Evolutionary conservation across 2,888 invertebrate genomes (phyloP), one percentile per base, ranked within the genome.

Genomic region (Anthoptus insignis): DNA sequence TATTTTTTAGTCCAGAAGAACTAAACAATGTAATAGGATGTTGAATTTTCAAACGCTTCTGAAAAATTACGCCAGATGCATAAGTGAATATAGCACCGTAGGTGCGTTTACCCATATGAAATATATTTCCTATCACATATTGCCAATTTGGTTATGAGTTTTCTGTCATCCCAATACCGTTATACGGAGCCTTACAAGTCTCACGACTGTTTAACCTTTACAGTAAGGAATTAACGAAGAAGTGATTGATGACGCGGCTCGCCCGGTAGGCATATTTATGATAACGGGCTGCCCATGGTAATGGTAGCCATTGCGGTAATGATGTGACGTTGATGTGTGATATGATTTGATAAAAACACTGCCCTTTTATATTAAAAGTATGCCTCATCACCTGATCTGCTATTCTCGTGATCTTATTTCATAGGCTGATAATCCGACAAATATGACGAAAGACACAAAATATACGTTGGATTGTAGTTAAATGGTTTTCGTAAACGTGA

Each of bases 171-270:
- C 6, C 6, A 47, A 47, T 24, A n/a, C 24, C 47, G 42, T 42
- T 42, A 42, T 42, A 42, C 39, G 1, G 16, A 39, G 39, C 39
- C 39, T 39, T 39, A 45, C 47, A 47, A 47, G 24, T 47, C 42
- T 19, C 42, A 19, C 47, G 24, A 47, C 21, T n/a, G 47, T 47
- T 47, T 47, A 24, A 47, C 47, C 47, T 47, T 47, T 47, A 47
- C 47, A 47, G 47, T 47, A 47, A 47, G 47, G 47, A 47, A 47
- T 24, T 24, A n/a, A 47, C 47, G 47, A 47, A 47, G 47, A 47
- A 24, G 24, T 47, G 47, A 47, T 47, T 47, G 47, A 47, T 47
- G 24, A 24, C n/a, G 22, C 27, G 49, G 13, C 45, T 45, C 49
- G 27, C 24, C 27, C 49, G 27, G 27, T 49, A 49, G 49, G 27